Evolutionary conservation across 2,888 invertebrate species (phyloP), one percentile per base, ranked within the genome.

Genomic region (Stenchaetothrips biformis): DNA sequence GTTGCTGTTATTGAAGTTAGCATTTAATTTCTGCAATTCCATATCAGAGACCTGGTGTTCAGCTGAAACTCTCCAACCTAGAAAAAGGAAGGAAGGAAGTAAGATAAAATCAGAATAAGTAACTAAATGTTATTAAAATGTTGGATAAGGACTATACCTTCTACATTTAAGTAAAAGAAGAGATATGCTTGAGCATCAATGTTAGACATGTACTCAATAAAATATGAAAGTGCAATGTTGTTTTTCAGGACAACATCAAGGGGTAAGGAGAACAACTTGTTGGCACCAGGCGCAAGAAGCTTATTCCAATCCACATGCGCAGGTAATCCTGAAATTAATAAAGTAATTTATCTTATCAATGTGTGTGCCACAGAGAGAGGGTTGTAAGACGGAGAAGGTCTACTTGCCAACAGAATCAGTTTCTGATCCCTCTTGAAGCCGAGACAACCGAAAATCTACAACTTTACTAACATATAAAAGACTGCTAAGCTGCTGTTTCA

Each of bases 401-500:
- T 25, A 80, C 81, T 49, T 79, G 83, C 84, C 85, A 47, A 83
- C 82, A 78, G 85, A 85, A 80, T 86, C 86, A 1, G 84, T 83
- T 83, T 84, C 81, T 48, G 86, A 81, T n/a, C 87, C 88, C 77
- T 87, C 86, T 80, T 87, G 87, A 84, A 91, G 87, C 13, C 89
- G 86, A 53, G 88, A 85, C 48, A 91, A 88, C 80, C 90, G 86
- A 8, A 90, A 90, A 84, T 95, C 94, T 82, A 96, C 91, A 47
- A 94, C 90, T 85, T 92, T 92, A 81, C 91, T 90, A 49, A 97
- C 91, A 87, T 94, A 96, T 83, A 92, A 89, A 81, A 97, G 88
- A 84, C 96, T 96, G 81, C 94, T 94, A 78, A 97, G 87, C 86
- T 96, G 95, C 85, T 95, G 95, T 83, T 96, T 95, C 80, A 96